phyloP scores from a whole-genome alignment of 2,888 invertebrate genomes.

The Lasioglossum oenotherae region DNA sequence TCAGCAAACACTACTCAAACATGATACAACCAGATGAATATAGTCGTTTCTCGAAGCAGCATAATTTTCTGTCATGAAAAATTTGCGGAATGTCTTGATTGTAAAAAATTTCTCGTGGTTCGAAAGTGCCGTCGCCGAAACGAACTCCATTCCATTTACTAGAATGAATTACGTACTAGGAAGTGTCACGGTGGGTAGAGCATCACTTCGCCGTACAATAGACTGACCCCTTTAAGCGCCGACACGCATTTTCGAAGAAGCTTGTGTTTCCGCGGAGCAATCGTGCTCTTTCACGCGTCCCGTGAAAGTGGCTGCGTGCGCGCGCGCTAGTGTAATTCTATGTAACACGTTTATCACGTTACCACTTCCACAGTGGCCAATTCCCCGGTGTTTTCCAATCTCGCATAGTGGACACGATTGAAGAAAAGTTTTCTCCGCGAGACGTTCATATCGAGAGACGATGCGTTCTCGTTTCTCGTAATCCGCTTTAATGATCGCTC shows the following conservation, averaged over 20 bases:
- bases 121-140: not conserved
- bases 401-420: not conserved
- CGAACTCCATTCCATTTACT: not conserved
- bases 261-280: not conserved
- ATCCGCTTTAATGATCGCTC: not conserved
- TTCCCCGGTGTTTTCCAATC: not conserved
- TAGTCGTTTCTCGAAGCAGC: no score
- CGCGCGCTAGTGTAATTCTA: not conserved
- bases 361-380: not conserved
- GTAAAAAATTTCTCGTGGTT: not conserved
- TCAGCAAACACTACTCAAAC: no score
- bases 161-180: not conserved
- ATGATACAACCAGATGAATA: no score
- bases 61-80: no score
- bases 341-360: not conserved
- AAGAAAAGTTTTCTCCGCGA: not conserved
- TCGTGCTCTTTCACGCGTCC: slow-evolving; percentile 2
- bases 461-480: not conserved
- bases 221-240: not conserved
- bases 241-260: slow-evolving; percentile 7
- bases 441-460: not conserved
- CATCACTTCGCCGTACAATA: not conserved
- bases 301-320: not conserved
- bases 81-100: no score
- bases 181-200: not conserved